These are phyloP conservation scores for Urocyon cinereoargenteus DNA, from an alignment of 2,797 vertebrate genomes.

Conservation along the genomic window DNA sequence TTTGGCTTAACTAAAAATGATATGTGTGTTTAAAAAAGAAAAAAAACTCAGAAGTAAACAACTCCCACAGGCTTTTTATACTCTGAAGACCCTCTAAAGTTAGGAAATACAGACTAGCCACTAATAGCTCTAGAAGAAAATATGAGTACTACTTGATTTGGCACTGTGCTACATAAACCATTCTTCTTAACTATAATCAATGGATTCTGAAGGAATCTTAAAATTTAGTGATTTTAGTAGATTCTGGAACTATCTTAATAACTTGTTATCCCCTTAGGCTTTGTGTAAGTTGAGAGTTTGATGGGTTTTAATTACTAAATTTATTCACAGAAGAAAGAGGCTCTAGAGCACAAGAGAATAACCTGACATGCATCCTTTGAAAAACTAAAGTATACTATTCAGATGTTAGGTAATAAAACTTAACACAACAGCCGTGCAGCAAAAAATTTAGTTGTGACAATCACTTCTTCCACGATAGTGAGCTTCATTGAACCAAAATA, in stretches of 20 bases:
- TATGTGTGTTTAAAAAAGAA: not conserved
- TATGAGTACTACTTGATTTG: not conserved
- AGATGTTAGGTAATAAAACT: conserved; percentile 44
- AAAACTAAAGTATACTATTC: conserved; percentile 34
- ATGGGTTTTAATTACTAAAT: conserved; percentile 8
- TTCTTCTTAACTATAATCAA: conserved; percentile 32
- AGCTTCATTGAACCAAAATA: conserved; percentile 46
- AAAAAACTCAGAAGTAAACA: not conserved
- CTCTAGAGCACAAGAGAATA: not conserved
- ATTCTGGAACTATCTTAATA: conserved; percentile 53
- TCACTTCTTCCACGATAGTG: conserved; percentile 27
- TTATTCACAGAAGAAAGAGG: not conserved
- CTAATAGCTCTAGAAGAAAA: conserved; percentile 62
- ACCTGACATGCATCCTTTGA: not conserved
- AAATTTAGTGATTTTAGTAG: conserved; percentile 65
- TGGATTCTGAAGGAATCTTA: conserved; percentile 43
- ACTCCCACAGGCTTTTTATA: not conserved
- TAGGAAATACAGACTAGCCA: conserved; percentile 46
- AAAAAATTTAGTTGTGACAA: not conserved
- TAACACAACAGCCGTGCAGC: not conserved
- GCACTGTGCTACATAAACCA: conserved; percentile 23
- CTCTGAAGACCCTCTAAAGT: not conserved
- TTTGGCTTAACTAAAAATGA: conserved; percentile 29
- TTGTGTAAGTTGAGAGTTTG: conserved; percentile 17
- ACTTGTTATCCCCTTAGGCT: not conserved